Evolutionary conservation across 2,113 vertebrate genomes (phyloP), one percentile per base, ranked within the genome.

Genomic region (Halichoerus grypus): DNA sequence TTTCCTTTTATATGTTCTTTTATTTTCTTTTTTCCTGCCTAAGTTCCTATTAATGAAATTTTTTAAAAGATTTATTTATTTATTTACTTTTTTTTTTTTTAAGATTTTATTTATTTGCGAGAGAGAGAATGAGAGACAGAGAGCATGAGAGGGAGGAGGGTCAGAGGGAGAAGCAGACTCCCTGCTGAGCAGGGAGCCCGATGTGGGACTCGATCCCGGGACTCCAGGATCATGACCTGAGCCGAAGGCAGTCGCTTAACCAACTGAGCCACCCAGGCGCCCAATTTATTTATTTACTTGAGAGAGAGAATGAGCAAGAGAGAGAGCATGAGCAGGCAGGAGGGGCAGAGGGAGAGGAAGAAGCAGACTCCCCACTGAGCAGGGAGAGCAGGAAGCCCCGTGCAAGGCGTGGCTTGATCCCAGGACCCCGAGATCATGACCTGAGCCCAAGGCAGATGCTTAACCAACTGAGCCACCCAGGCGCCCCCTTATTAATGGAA

Each of bases 1-100:
- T 61, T n/a, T 86, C 28, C 26, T 7, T 85, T 55, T 72, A 55
- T 53, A 33, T 61, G 33, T 71, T 36, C 22, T 79, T 97, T 91
- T 88, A 80, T 63, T 88, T 91, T 77, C 12, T 53, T 72, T 93
- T 81, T 39, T 49, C 22, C 46, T 94, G 59, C n/a, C 79, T 82
- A 46, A 33, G 42, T 42, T 8, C 36, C 24, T 95, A 36, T 90
- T 81, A 71, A 79, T 51, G n/a, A n/a, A 72, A 72, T 74, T 84
- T 86, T 69, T 69, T 4, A 0, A 53, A 82, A 84, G 42, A 84
- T 87, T 10, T 33, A 16, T 87, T 10, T 33, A 16, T n/a, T 33
- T 16, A 67, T 67, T 69, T 16, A 69, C n/a, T n/a, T n/a, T n/a
- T n/a, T n/a, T n/a, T n/a, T n/a, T n/a, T n/a, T n/a, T n/a, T n/a